Conservation (phyloP, 2,113 vertebrate species). For the human region GRCh38 chr4:76062001-76062500, state of each 20-base stretch:
- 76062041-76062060: not conserved
- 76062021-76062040: not conserved
- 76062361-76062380: too few species aligned
- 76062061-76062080: not conserved
- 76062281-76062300: conserved; percentile 47
- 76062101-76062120: not conserved
- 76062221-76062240: conserved; percentile 43
- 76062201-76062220: conserved; percentile 44
- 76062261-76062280: conserved; percentile 39
- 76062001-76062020: not conserved
- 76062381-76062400: too few species aligned
- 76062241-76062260: conserved; percentile 2
- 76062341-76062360: not conserved
- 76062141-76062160: not conserved
- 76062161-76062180: not conserved
- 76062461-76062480: too few species aligned
- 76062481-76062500: too few species aligned
- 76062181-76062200: conserved; percentile 45
- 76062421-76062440: too few species aligned
- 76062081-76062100: not conserved
- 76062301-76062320: conserved; percentile 8
- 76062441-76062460: too few species aligned
- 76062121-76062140: not conserved
- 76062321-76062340: conserved; percentile 56
- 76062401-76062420: too few species aligned